Conservation (phyloP, 2,888 invertebrate species). For the Aethes cnicana region DNA sequence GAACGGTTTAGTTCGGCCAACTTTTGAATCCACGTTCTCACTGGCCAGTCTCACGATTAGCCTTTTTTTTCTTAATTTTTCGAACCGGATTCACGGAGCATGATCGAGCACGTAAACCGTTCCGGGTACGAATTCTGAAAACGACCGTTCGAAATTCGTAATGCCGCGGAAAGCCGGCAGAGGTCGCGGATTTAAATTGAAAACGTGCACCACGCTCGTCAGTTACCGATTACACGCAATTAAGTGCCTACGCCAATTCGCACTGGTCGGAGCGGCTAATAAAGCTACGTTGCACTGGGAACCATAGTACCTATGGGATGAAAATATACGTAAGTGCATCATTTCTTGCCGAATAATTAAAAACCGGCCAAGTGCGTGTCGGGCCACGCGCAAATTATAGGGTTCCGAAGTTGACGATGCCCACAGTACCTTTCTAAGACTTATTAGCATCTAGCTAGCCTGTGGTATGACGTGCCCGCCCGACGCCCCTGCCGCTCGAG, state of each 20-base stretch:
- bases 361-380: no score
- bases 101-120: slow-evolving; percentile 22
- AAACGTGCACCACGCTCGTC: slow-evolving; percentile 62
- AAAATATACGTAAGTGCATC: no score
- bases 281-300: slow-evolving; percentile 7
- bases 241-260: slow-evolving; percentile 47
- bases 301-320: not conserved
- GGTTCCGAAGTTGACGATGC: no score
- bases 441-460: no score
- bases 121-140: slow-evolving; percentile 22
- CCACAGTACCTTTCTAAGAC: no score
- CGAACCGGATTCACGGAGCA: slow-evolving; percentile 12
- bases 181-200: slow-evolving; percentile 48
- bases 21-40: not conserved
- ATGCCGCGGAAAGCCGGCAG: slow-evolving; percentile 33
- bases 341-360: no score
- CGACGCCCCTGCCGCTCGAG: no score
- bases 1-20: no score
- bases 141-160: slow-evolving; percentile 34
- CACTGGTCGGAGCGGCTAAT: slow-evolving; percentile 31
- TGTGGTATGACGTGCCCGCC: no score
- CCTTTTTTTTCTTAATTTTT: slow-evolving; percentile 10
- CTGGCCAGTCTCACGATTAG: slow-evolving; percentile 1
- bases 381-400: no score
- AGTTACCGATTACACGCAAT: slow-evolving; percentile 56